phyloP scores from a whole-genome alignment of 2,888 invertebrate genomes.

The Macaria notata region DNA sequence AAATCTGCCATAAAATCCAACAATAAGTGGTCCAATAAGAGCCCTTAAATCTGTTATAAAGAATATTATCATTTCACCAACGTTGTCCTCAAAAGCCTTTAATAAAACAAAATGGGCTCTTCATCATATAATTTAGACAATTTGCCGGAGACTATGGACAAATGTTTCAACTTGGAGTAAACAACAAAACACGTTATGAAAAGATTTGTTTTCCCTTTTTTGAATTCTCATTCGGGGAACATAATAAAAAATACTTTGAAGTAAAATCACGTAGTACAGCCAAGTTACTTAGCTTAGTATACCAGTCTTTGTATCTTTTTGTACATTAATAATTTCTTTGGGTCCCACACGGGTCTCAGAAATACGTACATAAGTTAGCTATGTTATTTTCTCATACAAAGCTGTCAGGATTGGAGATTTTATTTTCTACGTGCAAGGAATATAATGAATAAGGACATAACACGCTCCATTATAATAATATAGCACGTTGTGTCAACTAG shows the following conservation, averaged over 20 bases:
- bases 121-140: slow-evolving; percentile 50
- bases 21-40: too few species aligned
- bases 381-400: slow-evolving; percentile 63
- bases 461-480: slow-evolving; percentile 54
- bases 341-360: slow-evolving; percentile 53
- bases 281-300: slow-evolving; percentile 63
- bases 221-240: slow-evolving; percentile 56
- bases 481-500: slow-evolving; percentile 42
- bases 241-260: slow-evolving; percentile 61
- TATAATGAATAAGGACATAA: slow-evolving; percentile 62
- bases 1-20: too few species aligned
- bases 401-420: slow-evolving; percentile 66
- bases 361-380: slow-evolving; percentile 64
- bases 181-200: slow-evolving; percentile 50
- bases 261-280: slow-evolving; percentile 64
- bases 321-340: slow-evolving; percentile 70
- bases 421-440: slow-evolving; percentile 75
- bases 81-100: too few species aligned
- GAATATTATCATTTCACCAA: too few species aligned
- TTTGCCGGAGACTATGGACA: slow-evolving; percentile 44
- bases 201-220: slow-evolving; percentile 54
- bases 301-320: slow-evolving; percentile 65
- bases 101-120: slow-evolving; percentile 34
- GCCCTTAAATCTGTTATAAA: too few species aligned
- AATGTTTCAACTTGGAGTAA: slow-evolving; percentile 45